phyloP scores from a whole-genome alignment of 2,113 vertebrate species.

The Prionailurus viverrinus region DNA sequence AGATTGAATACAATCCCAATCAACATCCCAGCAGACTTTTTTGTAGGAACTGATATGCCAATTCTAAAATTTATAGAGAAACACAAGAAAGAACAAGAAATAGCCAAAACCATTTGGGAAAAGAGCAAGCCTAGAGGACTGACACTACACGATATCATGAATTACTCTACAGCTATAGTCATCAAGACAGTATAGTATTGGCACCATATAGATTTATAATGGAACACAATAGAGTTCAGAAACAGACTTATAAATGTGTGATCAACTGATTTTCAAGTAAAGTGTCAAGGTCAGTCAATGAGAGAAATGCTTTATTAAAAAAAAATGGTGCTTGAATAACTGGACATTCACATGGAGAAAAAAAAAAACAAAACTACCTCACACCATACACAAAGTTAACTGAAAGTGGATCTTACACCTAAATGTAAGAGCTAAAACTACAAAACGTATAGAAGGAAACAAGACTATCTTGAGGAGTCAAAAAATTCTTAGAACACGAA shows the following conservation, averaged over 20 bases:
- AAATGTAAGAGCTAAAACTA: not conserved
- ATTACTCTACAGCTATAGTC: not conserved
- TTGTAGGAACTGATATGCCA: not conserved
- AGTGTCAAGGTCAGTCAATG: not conserved
- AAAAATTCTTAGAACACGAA: not conserved
- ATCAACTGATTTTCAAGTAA: not conserved
- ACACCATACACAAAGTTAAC: not conserved
- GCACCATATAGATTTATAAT: not conserved
- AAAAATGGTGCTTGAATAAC: constrained; percentile 3
- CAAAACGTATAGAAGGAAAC: not conserved
- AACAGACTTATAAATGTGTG: not conserved
- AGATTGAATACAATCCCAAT: not conserved
- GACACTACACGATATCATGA: not conserved
- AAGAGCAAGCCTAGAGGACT: not conserved
- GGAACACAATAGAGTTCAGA: not conserved
- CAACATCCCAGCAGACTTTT: not conserved
- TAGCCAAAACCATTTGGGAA: not conserved
- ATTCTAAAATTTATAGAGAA: not conserved
- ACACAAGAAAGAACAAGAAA: not conserved
- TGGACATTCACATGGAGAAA: not conserved
- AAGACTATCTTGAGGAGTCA: not conserved
- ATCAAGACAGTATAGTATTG: not conserved
- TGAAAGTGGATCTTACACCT: not conserved
- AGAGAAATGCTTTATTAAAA: not conserved
- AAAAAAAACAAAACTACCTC: not conserved